Evolutionary conservation across 2,888 invertebrate genomes (phyloP), one percentile per base, ranked within the genome.

Genomic region (Diabrotica balteata): DNA sequence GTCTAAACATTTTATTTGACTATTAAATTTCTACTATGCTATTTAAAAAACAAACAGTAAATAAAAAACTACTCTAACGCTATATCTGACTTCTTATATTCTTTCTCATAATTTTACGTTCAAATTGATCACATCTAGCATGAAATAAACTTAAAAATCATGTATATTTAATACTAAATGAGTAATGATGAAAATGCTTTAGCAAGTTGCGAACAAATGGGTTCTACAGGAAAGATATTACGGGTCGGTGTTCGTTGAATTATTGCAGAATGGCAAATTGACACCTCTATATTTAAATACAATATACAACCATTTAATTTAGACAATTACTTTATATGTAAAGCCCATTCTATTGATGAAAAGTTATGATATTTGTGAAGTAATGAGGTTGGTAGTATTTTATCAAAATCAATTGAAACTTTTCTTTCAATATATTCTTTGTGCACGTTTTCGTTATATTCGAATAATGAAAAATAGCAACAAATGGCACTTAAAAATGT

Each of bases 71-170:
- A 62, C 54, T 7, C 43, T 32, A 45, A 54, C 54, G 54, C 47
- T 62, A 32, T 47, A 42, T 58, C 17, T 61, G 43, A 61, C 52
- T 60, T 61, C 63, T 64, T 64, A 64, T 64, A 64, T 64, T 64
- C 63, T 64, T 64, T 64, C 63, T 64, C 63, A 51, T 64, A 58
- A 51, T 45, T 47, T 54, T 54, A 45, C 53, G 22, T 32, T 44
- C n/a, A 44, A 17, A 57, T 32, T 32, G 32, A 32, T 32, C 32
- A 32, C 32, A 32, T 32, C 32, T 32, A 32, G 32, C 32, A 32
- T 32, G 32, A 32, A 32, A 32, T 32, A 32, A 32, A 32, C 32
- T 32, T 32, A 32, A 32, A 32, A 32, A 5, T 32, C 32, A 32
- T 32, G 32, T 32, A 32, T 32, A 62, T 47, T 51, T 44, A 60